Conservation (phyloP, 2,113 vertebrate genomes). For the Narcine bancroftii region DNA sequence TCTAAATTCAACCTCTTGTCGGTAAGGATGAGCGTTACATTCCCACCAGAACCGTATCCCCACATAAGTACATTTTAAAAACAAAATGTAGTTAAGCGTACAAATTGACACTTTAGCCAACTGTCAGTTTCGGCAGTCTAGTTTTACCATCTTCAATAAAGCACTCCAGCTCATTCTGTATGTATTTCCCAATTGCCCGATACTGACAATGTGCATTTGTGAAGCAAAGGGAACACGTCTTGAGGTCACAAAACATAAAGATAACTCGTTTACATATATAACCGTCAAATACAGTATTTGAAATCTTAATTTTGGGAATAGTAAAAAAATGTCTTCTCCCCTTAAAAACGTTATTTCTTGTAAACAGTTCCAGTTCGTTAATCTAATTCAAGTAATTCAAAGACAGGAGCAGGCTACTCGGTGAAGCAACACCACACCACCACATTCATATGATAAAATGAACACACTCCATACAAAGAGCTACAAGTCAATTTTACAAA, state of each 20-base stretch:
- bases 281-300: neutral
- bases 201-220: neutral
- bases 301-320: neutral
- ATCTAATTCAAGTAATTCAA: neutral
- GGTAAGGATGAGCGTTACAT: neutral
- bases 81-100: slow-evolving; percentile 23
- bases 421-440: neutral
- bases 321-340: neutral
- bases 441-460: slow-evolving; percentile 65
- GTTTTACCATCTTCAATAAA: neutral
- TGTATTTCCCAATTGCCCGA: neutral
- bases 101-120: neutral
- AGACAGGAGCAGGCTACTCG: neutral
- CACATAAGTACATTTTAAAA: slow-evolving; percentile 27
- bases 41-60: neutral
- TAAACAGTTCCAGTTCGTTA: neutral
- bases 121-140: neutral
- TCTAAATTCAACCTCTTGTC: neutral
- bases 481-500: slow-evolving; percentile 57
- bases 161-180: neutral
- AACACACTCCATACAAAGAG: slow-evolving; percentile 62
- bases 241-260: no score
- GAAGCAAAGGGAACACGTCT: neutral
- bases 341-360: neutral
- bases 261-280: no score